Evolutionary conservation across 2,113 vertebrate species (phyloP).

Genomic region (Rhinolophus sinicus): DNA sequence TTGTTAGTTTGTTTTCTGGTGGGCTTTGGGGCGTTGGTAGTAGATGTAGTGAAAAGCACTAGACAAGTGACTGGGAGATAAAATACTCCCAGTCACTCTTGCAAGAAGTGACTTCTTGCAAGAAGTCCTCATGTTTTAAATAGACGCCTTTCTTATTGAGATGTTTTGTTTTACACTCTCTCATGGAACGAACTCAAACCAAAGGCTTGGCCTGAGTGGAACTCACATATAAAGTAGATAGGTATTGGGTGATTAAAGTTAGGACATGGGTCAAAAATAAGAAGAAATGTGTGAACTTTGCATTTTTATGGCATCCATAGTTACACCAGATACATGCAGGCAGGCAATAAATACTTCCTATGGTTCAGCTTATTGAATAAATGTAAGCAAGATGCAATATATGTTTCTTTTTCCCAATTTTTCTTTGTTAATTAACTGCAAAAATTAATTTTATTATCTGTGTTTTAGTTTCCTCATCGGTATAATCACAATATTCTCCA

Average conservation of each 20-base stretch:
- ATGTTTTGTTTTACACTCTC: neutral
- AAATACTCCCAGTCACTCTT: neutral
- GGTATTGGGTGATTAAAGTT: neutral
- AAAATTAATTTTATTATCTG: constrained; percentile 32
- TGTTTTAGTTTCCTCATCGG: constrained; percentile 28
- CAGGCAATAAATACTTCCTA: neutral
- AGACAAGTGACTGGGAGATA: neutral
- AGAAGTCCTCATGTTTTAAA: neutral
- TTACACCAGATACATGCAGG: neutral
- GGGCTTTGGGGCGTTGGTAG: neutral
- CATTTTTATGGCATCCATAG: neutral
- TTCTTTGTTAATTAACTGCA: neutral
- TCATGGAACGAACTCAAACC: neutral
- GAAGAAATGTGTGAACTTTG: neutral
- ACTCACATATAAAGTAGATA: neutral
- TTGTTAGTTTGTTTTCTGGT: neutral
- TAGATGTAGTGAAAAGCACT: neutral
- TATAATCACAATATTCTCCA: constrained; percentile 29
- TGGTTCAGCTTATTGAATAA: neutral
- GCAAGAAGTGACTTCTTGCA: too few relatives aligned
- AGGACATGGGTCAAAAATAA: neutral
- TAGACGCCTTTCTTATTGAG: neutral
- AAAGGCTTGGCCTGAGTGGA: neutral
- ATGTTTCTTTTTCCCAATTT: neutral
- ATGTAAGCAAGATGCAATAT: neutral